phyloP scores from a whole-genome alignment of 2,888 invertebrate species.

The Hypselothyrea guttata region DNA sequence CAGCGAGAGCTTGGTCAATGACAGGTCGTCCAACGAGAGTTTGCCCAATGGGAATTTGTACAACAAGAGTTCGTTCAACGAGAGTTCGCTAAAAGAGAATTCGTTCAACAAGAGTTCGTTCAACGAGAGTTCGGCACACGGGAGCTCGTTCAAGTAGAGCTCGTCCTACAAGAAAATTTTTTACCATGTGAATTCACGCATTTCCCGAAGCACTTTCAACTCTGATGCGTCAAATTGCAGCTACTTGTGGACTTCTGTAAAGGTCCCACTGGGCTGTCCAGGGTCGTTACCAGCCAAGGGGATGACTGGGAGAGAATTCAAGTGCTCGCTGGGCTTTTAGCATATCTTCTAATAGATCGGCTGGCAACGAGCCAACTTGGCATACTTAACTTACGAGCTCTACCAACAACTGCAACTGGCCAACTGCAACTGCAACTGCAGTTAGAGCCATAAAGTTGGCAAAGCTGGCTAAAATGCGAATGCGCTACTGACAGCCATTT shows the following conservation, averaged over 20 bases:
- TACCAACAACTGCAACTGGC: conserved; percentile 2
- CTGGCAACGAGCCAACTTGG: conserved; percentile 38
- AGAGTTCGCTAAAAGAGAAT: too few relatives aligned
- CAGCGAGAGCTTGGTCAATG: too few relatives aligned
- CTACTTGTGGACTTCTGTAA: neutral
- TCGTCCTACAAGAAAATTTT: too few relatives aligned
- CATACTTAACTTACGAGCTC: conserved; percentile 54
- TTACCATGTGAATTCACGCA: too few relatives aligned
- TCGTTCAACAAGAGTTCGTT: too few relatives aligned
- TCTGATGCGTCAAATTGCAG: neutral
- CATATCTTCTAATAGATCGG: conserved; percentile 72
- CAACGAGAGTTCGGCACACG: too few relatives aligned
- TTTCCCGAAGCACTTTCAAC: neutral
- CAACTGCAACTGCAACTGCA: conserved; percentile 22
- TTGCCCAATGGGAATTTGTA: too few relatives aligned
- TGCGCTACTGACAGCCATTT: conserved; percentile 33
- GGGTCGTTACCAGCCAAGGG: neutral
- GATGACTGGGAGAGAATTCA: conserved; percentile 11
- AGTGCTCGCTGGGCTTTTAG: conserved; percentile 67
- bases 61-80: too few relatives aligned
- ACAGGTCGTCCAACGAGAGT: too few relatives aligned
- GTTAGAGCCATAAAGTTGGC: conserved; percentile 12
- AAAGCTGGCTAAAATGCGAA: neutral
- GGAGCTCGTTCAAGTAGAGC: too few relatives aligned
- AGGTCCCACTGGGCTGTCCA: neutral